Evolutionary conservation across 2,113 vertebrate genomes (phyloP), one percentile per base, ranked within the genome.

Genomic region (Oxygymnocypris stewartii): DNA sequence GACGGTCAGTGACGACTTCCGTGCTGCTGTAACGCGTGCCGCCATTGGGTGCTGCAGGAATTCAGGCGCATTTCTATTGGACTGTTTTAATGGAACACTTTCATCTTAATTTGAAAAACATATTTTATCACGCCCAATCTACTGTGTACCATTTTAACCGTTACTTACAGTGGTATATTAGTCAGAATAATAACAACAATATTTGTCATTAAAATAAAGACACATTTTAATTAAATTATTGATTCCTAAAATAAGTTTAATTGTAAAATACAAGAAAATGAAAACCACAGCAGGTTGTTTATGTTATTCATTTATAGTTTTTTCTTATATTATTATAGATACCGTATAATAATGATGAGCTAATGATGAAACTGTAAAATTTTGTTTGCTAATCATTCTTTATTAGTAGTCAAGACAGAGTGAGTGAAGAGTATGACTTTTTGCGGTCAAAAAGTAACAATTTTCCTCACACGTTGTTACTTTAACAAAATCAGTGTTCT

Each of bases 1-100:
- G 16, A 47, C 63, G 10, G n/a, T 3, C 5, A 14, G 18, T 54
- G 65, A 83, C 28, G 81, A 83, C 81, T 83, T 71, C 65, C 65
- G 63, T 35, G 18, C 20, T 10, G 63, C 80, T 23, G 80, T 51
- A 47, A 47, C 31, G 61, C n/a, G 59, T 51, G 61, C 9, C 7
- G 61, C 16, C 8, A 82, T 82, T 82, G 80, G 80, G 25, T 35
- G 7, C 63, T 49, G 25, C 63, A 23, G 7, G 40, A 25, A 40
- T 35, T 49, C 25, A 49, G 14, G n/a, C 42, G 12, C 40, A 3
- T 31, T 67, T 63, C 61, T 49, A 67, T 49, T 49, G 61, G 61
- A 10, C n/a, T 44, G 2, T 44, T 63, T 65, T n/a, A 57, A 77
- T 11, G 4, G 4, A 37, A 37, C 28, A 23, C 49, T 3, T 78